A percentile compares a stretch with the other conserved stretches of the same genome.
Conservation (phyloP, 1,140 invertebrate genomes). For the Stegodyphus mimosarum region DNA sequence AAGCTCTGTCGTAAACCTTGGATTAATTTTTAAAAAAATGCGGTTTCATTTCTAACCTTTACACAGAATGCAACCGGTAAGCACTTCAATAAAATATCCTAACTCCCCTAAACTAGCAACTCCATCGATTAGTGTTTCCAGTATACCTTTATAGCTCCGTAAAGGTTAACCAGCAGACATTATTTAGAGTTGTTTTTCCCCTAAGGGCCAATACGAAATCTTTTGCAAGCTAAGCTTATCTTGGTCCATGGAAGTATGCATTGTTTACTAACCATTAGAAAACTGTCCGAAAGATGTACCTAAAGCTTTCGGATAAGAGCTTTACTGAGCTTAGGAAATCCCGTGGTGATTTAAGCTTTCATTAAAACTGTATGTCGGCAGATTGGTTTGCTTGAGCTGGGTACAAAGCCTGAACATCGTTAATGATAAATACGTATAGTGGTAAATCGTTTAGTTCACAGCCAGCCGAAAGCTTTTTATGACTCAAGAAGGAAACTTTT, state of each 20-base stretch:
- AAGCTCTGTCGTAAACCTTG: too few species aligned
- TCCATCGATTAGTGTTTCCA: neutral
- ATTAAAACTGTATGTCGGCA: neutral
- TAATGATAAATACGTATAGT: too few species aligned
- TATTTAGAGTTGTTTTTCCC: constrained; percentile 20
- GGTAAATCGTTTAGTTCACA: too few species aligned
- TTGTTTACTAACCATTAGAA: constrained; percentile 26
- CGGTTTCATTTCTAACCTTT: too few species aligned
- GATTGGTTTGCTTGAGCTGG: too few species aligned
- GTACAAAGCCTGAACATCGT: too few species aligned
- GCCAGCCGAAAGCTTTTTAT: too few species aligned
- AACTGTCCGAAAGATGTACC: constrained; percentile 6
- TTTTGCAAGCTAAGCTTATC: constrained; percentile 26
- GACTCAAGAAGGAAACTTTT: too few species aligned
- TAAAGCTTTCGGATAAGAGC: constrained; percentile 15
- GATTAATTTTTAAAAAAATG: too few species aligned
- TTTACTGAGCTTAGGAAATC: neutral
- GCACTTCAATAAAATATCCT: too few species aligned
- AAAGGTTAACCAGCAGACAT: constrained; percentile 26
- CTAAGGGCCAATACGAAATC: neutral
- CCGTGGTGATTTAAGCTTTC: neutral
- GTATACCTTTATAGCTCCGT: constrained; percentile 2
- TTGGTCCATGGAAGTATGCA: neutral
- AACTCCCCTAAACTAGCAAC: too few species aligned
- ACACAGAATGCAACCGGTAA: too few species aligned